Percentiles rank a stretch among this genome's conserved stretches.
Evolutionary conservation across 2,888 invertebrate genomes (phyloP).

Genomic region (Cephus rjabovi): DNA sequence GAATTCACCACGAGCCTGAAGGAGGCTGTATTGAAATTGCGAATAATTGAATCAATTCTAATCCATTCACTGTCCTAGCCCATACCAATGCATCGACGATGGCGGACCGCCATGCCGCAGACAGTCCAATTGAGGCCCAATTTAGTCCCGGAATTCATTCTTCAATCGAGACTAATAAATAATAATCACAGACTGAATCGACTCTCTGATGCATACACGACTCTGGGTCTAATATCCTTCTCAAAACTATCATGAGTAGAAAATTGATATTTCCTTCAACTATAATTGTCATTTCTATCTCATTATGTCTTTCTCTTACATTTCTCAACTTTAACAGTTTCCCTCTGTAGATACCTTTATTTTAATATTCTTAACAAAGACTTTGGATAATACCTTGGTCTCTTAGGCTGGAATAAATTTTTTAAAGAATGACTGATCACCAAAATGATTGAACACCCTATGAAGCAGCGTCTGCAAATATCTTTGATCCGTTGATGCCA

Average conservation of each 20-base stretch:
- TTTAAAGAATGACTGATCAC: neutral
- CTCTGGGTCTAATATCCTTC: neutral
- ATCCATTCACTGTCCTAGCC: constrained; percentile 42
- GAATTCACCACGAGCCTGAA: constrained; percentile 6
- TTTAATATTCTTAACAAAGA: neutral
- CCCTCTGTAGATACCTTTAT: neutral
- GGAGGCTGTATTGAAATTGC: constrained; percentile 32
- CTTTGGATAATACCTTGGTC: neutral
- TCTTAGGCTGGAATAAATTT: neutral
- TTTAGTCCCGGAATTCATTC: constrained; percentile 58
- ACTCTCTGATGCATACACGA: constrained; percentile 1
- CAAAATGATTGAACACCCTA: neutral
- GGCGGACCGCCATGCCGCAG: constrained; percentile 30
- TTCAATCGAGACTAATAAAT: constrained; percentile 54
- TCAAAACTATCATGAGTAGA: neutral
- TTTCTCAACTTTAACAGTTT: neutral
- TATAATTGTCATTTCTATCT: neutral
- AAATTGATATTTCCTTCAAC: neutral
- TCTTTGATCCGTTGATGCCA: neutral
- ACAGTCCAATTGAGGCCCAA: constrained; percentile 57
- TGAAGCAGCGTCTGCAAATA: neutral
- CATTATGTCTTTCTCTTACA: neutral
- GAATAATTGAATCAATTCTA: constrained; percentile 50
- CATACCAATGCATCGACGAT: constrained; percentile 40
- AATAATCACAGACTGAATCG: constrained; percentile 39